Evolutionary conservation across 2,888 invertebrate genomes (phyloP).

Genomic region (Leptura quadrifasciata): DNA sequence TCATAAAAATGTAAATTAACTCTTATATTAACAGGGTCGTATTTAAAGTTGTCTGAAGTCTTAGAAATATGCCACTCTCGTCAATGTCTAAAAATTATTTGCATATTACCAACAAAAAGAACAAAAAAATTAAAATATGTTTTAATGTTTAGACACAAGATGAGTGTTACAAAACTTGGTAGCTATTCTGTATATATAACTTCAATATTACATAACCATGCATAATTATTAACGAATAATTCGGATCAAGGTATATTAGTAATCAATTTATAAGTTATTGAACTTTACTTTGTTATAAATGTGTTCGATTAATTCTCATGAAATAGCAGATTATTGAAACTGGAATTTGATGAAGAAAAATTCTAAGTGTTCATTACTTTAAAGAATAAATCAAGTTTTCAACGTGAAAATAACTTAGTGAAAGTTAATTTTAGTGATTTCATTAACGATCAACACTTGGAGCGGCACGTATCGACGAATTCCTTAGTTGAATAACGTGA

Average conservation of each 20-base stretch:
- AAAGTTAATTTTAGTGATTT: neutral
- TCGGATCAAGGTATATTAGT: conserved; percentile 29
- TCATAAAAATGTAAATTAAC: conserved; percentile 15
- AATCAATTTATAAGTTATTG: conserved; percentile 12
- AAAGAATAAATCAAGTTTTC: neutral
- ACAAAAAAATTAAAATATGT: no score
- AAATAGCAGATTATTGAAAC: neutral
- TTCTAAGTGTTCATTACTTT: neutral
- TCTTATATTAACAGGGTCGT: neutral
- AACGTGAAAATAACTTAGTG: neutral
- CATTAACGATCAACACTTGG: neutral
- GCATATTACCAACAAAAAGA: no score
- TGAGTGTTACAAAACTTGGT: neutral
- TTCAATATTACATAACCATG: conserved; percentile 13
- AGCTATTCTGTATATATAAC: neutral
- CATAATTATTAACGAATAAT: conserved; percentile 13
- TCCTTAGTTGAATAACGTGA: neutral
- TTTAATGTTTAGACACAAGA: no score
- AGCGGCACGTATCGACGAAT: conserved; percentile 4
- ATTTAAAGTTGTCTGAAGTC: no score
- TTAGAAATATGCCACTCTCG: no score
- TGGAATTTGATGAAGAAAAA: neutral
- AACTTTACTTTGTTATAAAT: conserved; percentile 1
- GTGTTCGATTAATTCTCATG: neutral
- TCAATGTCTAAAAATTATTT: no score